Evolutionary conservation across 1,140 invertebrate genomes (phyloP), one percentile per base, ranked within the genome.

Genomic region (Polypedilum vanderplanki): DNA sequence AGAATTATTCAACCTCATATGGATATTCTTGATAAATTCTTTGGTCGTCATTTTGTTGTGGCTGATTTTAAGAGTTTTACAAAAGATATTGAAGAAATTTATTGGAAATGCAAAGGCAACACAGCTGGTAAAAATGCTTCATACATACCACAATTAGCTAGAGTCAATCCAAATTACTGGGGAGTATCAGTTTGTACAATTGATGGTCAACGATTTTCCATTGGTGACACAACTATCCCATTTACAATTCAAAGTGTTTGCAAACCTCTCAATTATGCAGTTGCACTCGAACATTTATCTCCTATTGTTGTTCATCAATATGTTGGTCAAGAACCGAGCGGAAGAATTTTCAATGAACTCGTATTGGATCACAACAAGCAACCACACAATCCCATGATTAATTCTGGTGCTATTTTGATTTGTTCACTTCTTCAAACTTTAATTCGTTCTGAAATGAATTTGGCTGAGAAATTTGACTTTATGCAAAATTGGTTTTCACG

Each of bases 331-430:
- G 96, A 98, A 85, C 96, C 96, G 1, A 97, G 94, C 80, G 97
- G 97, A 0, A 85, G 95, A 75, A 95, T 96, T 83, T 99, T 99
- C 82, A 99, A 99, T 83, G 95, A 97, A 85, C 89, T 99, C 41
- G 90, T 97, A 75, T 86, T 99, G 73, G 96, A 98, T 87, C 87
- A 93, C 78, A 94, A 95, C 79, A 95, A 97, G 84, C 97, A 96
- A 83, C 97, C 97, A 0, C 97, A 99, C 82, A 98, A 98, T 86
- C 97, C 97, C 1, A 96, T 98, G 96, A 96, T 98, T 24, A 98
- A 98, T 84, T 93, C 96, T 17, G 97, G 97, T 7, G 96, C 97
- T 17, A 98, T 98, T 78, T 84, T 98, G 57, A 87, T 96, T 3
- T 96, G 94, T 79, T 93, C 95, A 1, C 84, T 98, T 40, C 81